Conservation (phyloP, 2,113 vertebrate genomes). For the Siphamia tubifer region DNA sequence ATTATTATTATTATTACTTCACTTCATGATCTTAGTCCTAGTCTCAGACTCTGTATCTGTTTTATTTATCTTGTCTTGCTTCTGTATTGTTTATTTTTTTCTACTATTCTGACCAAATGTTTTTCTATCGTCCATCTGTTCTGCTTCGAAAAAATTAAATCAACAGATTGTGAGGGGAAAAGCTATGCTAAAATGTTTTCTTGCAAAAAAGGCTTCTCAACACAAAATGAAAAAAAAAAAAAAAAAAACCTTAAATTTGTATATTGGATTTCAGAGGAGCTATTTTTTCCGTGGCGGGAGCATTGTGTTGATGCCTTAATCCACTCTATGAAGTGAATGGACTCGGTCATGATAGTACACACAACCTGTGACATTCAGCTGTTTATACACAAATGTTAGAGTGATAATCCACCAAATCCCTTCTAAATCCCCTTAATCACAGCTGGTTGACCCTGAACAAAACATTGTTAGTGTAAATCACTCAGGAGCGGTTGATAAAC, state of each 20-base stretch:
- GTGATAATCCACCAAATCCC: slow-evolving; percentile 76
- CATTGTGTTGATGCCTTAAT: slow-evolving; percentile 59
- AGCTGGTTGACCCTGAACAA: slow-evolving; percentile 71
- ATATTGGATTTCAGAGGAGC: neutral
- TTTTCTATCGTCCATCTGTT: too few species aligned
- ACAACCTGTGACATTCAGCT: slow-evolving; percentile 75
- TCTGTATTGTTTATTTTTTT: too few species aligned
- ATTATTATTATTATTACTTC: too few species aligned
- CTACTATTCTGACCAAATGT: too few species aligned
- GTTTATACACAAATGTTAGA: slow-evolving; percentile 75
- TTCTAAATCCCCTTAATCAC: slow-evolving; percentile 75
- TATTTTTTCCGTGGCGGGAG: slow-evolving; percentile 9
- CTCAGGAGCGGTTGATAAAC: slow-evolving; percentile 21
- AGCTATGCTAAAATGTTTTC: neutral
- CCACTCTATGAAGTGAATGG: slow-evolving; percentile 56
- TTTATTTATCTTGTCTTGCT: too few species aligned
- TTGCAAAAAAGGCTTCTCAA: neutral
- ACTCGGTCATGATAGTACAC: slow-evolving; percentile 61
- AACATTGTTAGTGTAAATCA: slow-evolving; percentile 52
- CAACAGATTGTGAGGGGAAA: too few species aligned
- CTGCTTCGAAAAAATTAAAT: too few species aligned
- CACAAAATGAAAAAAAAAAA: neutral
- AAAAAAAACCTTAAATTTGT: neutral
- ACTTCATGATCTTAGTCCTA: too few species aligned
- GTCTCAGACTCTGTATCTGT: too few species aligned